Base-by-base conservation (phyloP, 2,113 vertebrate genomes). In the Sinocyclocheilus anophthalmus region DNA sequence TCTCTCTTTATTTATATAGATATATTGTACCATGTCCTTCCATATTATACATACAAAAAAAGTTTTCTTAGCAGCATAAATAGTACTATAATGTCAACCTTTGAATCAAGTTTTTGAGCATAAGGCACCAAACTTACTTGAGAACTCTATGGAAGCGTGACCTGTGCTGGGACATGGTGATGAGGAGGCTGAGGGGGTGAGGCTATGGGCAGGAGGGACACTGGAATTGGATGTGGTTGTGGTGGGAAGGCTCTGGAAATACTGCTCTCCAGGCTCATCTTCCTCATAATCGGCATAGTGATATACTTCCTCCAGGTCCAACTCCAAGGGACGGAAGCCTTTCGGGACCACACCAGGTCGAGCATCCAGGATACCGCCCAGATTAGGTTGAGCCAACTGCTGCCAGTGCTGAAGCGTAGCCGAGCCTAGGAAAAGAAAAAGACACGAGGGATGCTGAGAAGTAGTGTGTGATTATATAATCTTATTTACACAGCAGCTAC, bases 361-460 rank as follows among this genome's bases (percentile, higher is more conserved):
- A 0, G 97, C 95, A 63, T 99, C 98, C 89, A 99, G 93, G 82
- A 99, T 99, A 59, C 98, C 97, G 0, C 97, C 98, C 1, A 99
- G 95, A 91, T 99, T 97, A 90, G 98, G 98, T 94, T 99, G 98
- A 59, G 98, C 98, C 91, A 99, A 88, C 95, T 98, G 97, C 94
- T 99, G 98, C 98, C 98, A 99, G 88, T 99, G 98, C 90, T 99
- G 98, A 86, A 99, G 95, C 59, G 98, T 99, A 89, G 95, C 97
- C 48, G 98, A 99, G 93, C 98, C 98, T 99, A 93, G 48, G 11
- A 75, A 80, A 88, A 59, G 57, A 22, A 37, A 30, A 37, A 77
- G 13, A 42, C 13, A 81, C 7, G 50, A 53, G 50, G 50, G 50
- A 65, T 37, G 48, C 10, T n/a, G 10, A 84, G 55, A 50, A 50